Conservation (phyloP, 2,113 vertebrate genomes). For the Trichomycterus rosablanca region DNA sequence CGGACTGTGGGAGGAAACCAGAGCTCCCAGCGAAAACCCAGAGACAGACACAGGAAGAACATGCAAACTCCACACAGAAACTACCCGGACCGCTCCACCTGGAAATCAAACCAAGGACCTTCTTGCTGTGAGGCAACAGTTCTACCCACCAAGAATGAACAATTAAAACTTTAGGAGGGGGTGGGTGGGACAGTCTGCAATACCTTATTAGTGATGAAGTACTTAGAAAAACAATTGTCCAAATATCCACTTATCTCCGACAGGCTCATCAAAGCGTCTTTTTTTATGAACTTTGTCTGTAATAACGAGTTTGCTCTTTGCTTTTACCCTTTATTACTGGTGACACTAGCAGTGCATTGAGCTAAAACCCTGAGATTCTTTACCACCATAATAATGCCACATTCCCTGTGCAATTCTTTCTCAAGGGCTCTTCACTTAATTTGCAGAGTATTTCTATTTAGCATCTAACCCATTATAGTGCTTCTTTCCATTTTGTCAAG, state of each 20-base stretch:
- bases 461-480: conserved; percentile 21
- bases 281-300: conserved; percentile 27
- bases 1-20: too few species aligned
- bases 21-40: too few species aligned
- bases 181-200: too few species aligned
- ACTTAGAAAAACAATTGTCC: too few species aligned
- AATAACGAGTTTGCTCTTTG: conserved; percentile 35
- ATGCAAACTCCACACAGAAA: too few species aligned
- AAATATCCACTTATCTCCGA: neutral
- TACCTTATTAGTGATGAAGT: too few species aligned
- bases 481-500: conserved; percentile 12
- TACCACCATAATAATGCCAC: conserved; percentile 35
- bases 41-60: too few species aligned
- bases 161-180: too few species aligned
- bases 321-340: conserved; percentile 29
- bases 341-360: conserved; percentile 37
- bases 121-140: too few species aligned
- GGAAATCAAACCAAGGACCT: too few species aligned
- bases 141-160: too few species aligned
- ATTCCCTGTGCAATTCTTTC: conserved; percentile 33
- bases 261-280: neutral
- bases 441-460: conserved; percentile 24
- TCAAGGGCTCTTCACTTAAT: conserved; percentile 43
- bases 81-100: too few species aligned
- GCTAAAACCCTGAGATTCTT: conserved; percentile 34